Evolutionary conservation across 1,140 invertebrate species (phyloP), one percentile per base, ranked within the genome.

Genomic region (Apis dorsata): DNA sequence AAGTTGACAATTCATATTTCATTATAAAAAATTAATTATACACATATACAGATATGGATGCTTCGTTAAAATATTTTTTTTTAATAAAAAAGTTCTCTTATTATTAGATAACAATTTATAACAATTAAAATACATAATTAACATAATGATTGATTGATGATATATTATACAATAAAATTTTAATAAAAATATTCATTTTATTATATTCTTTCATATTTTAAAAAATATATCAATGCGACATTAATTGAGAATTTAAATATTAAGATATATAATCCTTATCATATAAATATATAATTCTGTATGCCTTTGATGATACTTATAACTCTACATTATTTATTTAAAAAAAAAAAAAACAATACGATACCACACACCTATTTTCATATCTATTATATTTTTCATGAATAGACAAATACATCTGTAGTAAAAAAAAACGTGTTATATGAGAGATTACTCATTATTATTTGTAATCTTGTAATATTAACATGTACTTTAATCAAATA

Each of bases 371-470:
- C 62, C 74, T 76, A 76, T 76, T 76, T 76, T 76, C 74, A 19
- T 76, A 76, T 53, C 49, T 24, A 76, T 53, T 55, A 76, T 76
- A 76, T 76, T 76, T 76, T 76, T 76, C 62, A 76, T 53, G 74
- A 53, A 65, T 76, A 76, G 60, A 76, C 3, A 76, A 53, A 55
- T 53, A 76, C 4, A 7, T 1, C 24, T 13, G 62, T 76, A 76
- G 62, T n/a, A 11, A n/a, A 19, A 13, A 24, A 63, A 49, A 21
- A 53, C 55, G n/a, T 76, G 34, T 55, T 21, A 34, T 65, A 65
- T 1, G 17, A 65, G 13, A 49, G 19, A 34, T 60, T 55, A 76
- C 34, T 11, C 55, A 19, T 44, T 7, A 60, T 13, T 49, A 76
- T 76, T 76, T 76, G 60, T 19, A 76, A 53, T 65, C 60, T 76